Evolutionary conservation across 1,140 invertebrate genomes (phyloP), one percentile per base, ranked within the genome.

Genomic region (Drosophila watanabei): DNA sequence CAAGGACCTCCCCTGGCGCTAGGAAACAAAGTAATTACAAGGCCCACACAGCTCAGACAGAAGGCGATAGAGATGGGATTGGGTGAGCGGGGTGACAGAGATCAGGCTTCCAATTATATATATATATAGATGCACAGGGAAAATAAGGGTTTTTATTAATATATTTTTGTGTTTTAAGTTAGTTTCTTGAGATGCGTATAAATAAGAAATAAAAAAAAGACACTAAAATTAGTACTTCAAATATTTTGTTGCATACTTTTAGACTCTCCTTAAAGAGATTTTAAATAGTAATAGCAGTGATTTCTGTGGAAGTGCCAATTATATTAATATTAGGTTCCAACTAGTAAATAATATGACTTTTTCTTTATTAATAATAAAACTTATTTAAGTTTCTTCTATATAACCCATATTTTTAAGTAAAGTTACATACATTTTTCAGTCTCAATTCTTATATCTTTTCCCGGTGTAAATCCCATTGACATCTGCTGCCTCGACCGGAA

Each of bases 21-120:
- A 65, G 65, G 64, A 90, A 88, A 90, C 86, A 90, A 90, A 90
- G 79, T 90, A 90, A 90, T 90, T 90, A 90, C 80, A 80, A 65
- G 61, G 63, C 72, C 11, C 39, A 32, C 39, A 32, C 30, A 20
- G 41, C 18, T 59, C 61, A 73, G 48, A 58, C 69, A 65, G 49
- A 35, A 57, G 46, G 33, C 16, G 1, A 45, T 14, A 28, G 41
- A 66, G 48, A 18, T 56, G 24, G 24, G 16, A 8, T 1, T 5
- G 18, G 45, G 41, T 24, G n/a, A 37, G 39, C 9, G 10, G 48
- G 57, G 1, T 18, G 24, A 20, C 28, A 57, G 10, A 41, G 30
- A 56, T n/a, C 45, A 28, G 64, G 30, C 39, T 46, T 56, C 65
- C 14, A 37, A 24, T 56, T 56, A 56, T 37, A 41, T 43, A 41